phyloP scores from a whole-genome alignment of 2,113 vertebrate genomes.

The Pterocles burchelli region DNA sequence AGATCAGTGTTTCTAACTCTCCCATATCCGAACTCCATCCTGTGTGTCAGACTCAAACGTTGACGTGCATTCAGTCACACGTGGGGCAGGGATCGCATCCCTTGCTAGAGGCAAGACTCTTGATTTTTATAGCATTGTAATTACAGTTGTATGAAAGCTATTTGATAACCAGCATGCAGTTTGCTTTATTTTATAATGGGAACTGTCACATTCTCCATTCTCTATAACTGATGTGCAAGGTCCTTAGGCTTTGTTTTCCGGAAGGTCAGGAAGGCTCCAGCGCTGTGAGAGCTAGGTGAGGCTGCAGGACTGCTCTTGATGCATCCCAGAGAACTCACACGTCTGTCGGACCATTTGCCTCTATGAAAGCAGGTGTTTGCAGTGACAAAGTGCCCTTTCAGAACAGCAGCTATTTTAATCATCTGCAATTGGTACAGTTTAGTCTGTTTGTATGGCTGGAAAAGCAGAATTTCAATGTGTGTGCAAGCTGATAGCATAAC shows the following conservation, averaged over 20 bases:
- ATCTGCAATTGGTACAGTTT: not conserved
- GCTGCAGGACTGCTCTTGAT: not conserved
- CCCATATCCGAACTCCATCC: not conserved
- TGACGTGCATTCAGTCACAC: not conserved
- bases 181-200: not conserved
- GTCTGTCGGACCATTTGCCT: not conserved
- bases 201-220: not conserved
- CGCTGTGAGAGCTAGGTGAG: accelerated
- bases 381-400: not conserved
- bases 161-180: not conserved
- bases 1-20: not conserved
- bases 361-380: not conserved
- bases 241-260: not conserved
- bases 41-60: not conserved
- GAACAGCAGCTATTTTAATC: not conserved
- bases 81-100: accelerated
- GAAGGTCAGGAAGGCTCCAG: not conserved
- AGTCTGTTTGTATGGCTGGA: not conserved
- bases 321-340: not conserved
- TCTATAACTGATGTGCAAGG: not conserved
- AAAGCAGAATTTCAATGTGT: not conserved
- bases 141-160: not conserved
- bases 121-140: not conserved
- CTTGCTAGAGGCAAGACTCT: not conserved
- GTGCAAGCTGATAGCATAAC: not conserved